Evolutionary conservation across 2,888 invertebrate genomes (phyloP).

Genomic region (Mellilla xanthometata): DNA sequence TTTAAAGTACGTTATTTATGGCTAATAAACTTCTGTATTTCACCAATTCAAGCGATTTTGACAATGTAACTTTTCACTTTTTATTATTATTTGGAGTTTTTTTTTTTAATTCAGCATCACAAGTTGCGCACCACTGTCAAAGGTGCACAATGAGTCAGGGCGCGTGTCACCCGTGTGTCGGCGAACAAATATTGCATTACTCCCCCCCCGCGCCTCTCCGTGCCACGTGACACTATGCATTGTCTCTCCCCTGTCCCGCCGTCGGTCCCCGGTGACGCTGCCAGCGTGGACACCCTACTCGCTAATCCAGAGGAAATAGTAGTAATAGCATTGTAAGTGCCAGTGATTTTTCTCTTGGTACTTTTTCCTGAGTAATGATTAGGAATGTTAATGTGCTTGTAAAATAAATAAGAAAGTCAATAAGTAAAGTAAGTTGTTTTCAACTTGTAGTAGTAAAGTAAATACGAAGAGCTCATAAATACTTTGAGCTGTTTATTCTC

Average conservation of each 20-base stretch:
- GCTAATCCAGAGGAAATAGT: conserved; percentile 64
- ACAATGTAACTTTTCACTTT: too few relatives aligned
- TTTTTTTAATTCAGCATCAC: conserved; percentile 1
- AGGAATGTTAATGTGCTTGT: too few relatives aligned
- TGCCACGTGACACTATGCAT: conserved; percentile 49
- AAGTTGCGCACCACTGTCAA: conserved; percentile 53
- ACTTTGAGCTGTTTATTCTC: too few relatives aligned
- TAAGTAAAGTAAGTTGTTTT: too few relatives aligned
- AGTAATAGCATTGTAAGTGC: conserved; percentile 59
- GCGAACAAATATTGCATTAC: conserved; percentile 79
- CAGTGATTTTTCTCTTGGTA: conserved; percentile 52
- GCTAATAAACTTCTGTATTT: too few relatives aligned
- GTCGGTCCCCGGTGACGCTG: conserved; percentile 41
- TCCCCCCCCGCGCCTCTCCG: conserved; percentile 29
- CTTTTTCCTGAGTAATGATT: conserved; percentile 17
- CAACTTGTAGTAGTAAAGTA: too few relatives aligned
- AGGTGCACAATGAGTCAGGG: conserved; percentile 67
- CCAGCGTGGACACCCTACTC: conserved; percentile 62
- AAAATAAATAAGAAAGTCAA: too few relatives aligned
- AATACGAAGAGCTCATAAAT: too few relatives aligned
- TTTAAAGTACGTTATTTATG: too few relatives aligned
- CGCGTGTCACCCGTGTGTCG: conserved; percentile 79
- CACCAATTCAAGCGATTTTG: too few relatives aligned
- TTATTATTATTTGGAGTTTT: too few relatives aligned
- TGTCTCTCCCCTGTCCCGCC: conserved; percentile 37